Base-by-base conservation (phyloP, 2,113 vertebrate genomes). In the Ptyas mucosa region DNA sequence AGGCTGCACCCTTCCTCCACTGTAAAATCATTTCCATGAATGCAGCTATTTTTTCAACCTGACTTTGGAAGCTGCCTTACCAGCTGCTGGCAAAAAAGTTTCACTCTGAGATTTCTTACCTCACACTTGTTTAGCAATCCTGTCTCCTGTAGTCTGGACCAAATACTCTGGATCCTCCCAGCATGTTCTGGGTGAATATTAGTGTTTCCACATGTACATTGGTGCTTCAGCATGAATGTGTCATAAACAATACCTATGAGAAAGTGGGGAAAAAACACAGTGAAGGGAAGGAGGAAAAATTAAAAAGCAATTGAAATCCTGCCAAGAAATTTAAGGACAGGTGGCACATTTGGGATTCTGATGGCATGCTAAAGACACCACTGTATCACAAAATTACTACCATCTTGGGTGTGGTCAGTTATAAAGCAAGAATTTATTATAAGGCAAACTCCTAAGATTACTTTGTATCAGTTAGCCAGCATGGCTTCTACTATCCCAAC, bases 101-200 rank as follows among this genome's bases (percentile, higher is more conserved):
- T 26, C 52, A 29, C 39, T 6, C 6, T 55, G 21, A 29, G 23
- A 29, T 85, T 52, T 34, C 97, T 98, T 95, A 98, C 98, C 98
- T 99, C 98, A 0, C 98, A 99, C 91, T 98, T 98, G 29, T 98
- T 97, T 0, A 98, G 97, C 93, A 99, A 97, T 0, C 98, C 98
- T 0, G 98, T 99, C 97, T 99, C 98, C 97, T 99, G 98, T 92
- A 99, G 97, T 23, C 98, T 96, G 53, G 98, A 98, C 98, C 98
- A 99, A 94, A 99, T 98, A 95, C 98, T 99, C 98, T 99, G 98
- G 95, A 99, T 98, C 93, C 98, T 97, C 1, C 98, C 98, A 0
- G 98, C 98, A 1, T 99, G 98, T 96, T 99, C 98, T 0, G 98
- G 98, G 96, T 99, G 98, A 94, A 98, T 97, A 54, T 98, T 97